Percentiles rank a stretch among this genome's conserved stretches.
Conservation (phyloP, 2,113 vertebrate species). For the Xerus inauris region DNA sequence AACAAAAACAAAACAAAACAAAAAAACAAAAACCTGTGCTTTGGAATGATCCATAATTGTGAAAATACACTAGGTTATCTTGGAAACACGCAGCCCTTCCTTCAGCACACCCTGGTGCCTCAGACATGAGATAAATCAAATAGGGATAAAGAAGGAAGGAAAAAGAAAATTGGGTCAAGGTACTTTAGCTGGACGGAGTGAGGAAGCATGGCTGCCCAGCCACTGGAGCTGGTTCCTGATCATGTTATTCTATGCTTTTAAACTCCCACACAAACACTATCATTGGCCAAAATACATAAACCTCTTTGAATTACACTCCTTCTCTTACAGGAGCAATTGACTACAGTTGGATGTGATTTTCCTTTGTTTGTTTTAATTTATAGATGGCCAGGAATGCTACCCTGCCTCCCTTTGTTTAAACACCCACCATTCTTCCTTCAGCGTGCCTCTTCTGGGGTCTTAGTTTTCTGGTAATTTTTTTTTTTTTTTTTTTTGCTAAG, state of each 20-base stretch:
- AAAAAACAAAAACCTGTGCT: too few relatives aligned
- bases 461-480: slow-evolving; percentile 40
- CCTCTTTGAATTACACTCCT: slow-evolving; percentile 74
- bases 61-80: slow-evolving; percentile 58
- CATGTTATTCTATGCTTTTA: slow-evolving; percentile 76
- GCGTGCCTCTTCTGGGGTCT: slow-evolving; percentile 63
- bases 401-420: slow-evolving; percentile 54
- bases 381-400: slow-evolving; percentile 72
- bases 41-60: slow-evolving; percentile 15
- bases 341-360: slow-evolving; percentile 77
- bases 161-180: slow-evolving; percentile 53
- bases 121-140: slow-evolving; percentile 65
- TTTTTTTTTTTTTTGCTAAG: slow-evolving; percentile 42
- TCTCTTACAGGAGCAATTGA: slow-evolving; percentile 78
- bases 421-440: slow-evolving; percentile 40
- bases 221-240: slow-evolving; percentile 58
- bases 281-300: slow-evolving; percentile 80
- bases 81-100: neutral
- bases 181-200: neutral
- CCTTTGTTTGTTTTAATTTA: slow-evolving; percentile 82
- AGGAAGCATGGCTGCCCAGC: slow-evolving; percentile 43
- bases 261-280: slow-evolving; percentile 66
- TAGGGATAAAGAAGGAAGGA: slow-evolving; percentile 61
- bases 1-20: too few relatives aligned
- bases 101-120: slow-evolving; percentile 40